Base-by-base conservation (phyloP, 2,888 invertebrate genomes). In the Oasisia sp. region DNA sequence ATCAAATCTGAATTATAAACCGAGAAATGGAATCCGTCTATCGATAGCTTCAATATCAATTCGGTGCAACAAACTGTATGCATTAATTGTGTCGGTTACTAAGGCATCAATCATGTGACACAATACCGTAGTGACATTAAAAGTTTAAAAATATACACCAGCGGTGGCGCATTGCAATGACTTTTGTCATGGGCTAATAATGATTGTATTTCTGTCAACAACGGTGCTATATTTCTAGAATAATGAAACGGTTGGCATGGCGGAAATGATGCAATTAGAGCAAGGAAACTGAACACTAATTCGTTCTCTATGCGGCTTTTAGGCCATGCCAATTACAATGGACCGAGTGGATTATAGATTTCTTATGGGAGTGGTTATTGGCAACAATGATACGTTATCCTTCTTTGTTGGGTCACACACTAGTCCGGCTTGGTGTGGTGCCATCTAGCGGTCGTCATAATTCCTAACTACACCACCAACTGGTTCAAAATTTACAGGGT, bases 41-140 rank as follows among this genome's bases (percentile, higher is more conserved):
- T 74, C 74, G 74, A 74, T 74, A 74, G 74, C 74, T 74, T 74
- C 74, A 74, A 74, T 7, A 74, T 74, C 74, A 74, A 74, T 74
- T n/a, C 74, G 27, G 50, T 50, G 50, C 50, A 50, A 50, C 50
- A 50, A 50, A 50, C 50, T 50, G 50, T 19, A 74, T 7, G 74
- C 74, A 27, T 74, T 74, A 27, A 74, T 27, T n/a, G n/a, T 74
- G n/a, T 74, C n/a, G 27, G n/a, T 74, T 74, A 74, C 74, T 12
- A 14, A 50, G 9, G 5, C 50, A 50, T 74, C 27, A 74, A 74
- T 74, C n/a, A 74, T 27, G 4, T n/a, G n/a, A 74, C 74, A 74
- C 74, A 74, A 74, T 27, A n/a, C 74, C 19, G 74, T n/a, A 19
- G 74, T 74, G 74, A n/a, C 74, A 74, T 74, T 74, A 74, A 74